Conservation (phyloP, 1,140 invertebrate genomes). For the Cydia fagiglandana region DNA sequence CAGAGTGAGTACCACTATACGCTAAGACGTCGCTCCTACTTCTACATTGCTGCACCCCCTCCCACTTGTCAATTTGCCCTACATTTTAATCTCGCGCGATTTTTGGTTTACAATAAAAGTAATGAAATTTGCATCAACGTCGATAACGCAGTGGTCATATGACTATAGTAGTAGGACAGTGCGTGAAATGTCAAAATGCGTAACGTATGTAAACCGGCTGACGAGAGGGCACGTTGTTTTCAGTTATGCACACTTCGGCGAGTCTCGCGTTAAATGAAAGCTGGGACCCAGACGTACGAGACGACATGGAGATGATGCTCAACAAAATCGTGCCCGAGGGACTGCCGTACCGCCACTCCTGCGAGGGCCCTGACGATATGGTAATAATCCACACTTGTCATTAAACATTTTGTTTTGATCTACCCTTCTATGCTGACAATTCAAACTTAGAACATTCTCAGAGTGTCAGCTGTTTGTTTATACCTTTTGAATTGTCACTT, state of each 20-base stretch:
- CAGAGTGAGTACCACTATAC: conserved; percentile 88
- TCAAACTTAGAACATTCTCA: conserved; percentile 1
- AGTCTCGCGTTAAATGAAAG: conserved; percentile 98
- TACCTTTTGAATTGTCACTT: conserved; percentile 11
- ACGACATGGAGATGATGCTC: conserved; percentile 99
- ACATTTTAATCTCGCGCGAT: conserved; percentile 43
- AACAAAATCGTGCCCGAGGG: conserved; percentile 99
- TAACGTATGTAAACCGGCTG: conserved; percentile 48
- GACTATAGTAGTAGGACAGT: conserved; percentile 15
- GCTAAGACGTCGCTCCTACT: conserved; percentile 48
- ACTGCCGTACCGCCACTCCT: conserved; percentile 96
- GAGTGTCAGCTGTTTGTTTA: conserved; percentile 25
- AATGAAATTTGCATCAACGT: not conserved
- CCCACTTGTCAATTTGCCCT: conserved; percentile 51
- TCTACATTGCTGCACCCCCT: conserved; percentile 62
- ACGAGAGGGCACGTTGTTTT: conserved; percentile 74
- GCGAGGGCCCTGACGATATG: conserved; percentile 99
- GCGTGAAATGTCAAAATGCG: conserved; percentile 21
- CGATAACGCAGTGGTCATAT: not conserved
- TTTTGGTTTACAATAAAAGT: conserved; percentile 36
- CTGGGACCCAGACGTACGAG: conserved; percentile 97
- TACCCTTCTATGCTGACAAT: not conserved
- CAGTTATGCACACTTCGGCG: conserved; percentile 98
- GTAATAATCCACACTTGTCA: conserved; percentile 79
- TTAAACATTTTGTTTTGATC: not conserved